These are phyloP conservation scores for Poecilia picta DNA, from an alignment of 2,797 vertebrate species.

Conservation along the genomic window DNA sequence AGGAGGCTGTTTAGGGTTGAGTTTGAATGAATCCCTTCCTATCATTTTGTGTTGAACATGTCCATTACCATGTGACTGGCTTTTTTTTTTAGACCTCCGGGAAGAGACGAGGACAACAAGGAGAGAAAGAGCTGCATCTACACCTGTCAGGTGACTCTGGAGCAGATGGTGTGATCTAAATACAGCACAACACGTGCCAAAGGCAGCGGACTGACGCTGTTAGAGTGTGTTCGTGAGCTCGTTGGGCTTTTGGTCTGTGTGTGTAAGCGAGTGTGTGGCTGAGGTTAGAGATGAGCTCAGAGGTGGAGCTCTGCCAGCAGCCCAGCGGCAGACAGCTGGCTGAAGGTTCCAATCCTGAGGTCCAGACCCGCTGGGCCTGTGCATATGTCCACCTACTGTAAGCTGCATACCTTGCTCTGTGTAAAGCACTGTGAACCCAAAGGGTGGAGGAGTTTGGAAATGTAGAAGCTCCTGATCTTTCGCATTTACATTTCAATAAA, in stretches of 20 bases:
- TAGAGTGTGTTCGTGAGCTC: constrained; percentile 23
- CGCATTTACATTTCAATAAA: constrained; percentile 8
- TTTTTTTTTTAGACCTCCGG: neutral
- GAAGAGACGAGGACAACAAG: constrained; percentile 52
- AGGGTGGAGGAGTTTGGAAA: neutral
- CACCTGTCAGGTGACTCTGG: constrained; percentile 75
- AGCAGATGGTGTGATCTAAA: constrained; percentile 76
- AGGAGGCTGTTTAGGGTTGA: neutral
- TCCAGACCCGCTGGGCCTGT: constrained; percentile 23
- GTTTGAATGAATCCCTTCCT: neutral
- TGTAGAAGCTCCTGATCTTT: constrained; percentile 1
- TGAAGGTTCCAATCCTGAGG: constrained; percentile 47
- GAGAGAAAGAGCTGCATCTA: constrained; percentile 44
- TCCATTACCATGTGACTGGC: constrained; percentile 24
- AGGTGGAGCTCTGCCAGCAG: constrained; percentile 59
- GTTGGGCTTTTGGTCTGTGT: constrained; percentile 30
- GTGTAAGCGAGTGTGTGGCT: constrained; percentile 23
- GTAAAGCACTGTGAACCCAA: constrained; percentile 22
- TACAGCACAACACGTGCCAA: constrained; percentile 51
- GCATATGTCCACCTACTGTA: constrained; percentile 56
- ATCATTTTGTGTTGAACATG: constrained; percentile 20
- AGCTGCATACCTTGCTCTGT: constrained; percentile 35
- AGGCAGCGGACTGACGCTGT: constrained; percentile 45
- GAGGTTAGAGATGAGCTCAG: constrained; percentile 62
- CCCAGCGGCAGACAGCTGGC: constrained; percentile 71